phyloP scores from a whole-genome alignment of 2,888 invertebrate genomes.

The Diadromus collaris region DNA sequence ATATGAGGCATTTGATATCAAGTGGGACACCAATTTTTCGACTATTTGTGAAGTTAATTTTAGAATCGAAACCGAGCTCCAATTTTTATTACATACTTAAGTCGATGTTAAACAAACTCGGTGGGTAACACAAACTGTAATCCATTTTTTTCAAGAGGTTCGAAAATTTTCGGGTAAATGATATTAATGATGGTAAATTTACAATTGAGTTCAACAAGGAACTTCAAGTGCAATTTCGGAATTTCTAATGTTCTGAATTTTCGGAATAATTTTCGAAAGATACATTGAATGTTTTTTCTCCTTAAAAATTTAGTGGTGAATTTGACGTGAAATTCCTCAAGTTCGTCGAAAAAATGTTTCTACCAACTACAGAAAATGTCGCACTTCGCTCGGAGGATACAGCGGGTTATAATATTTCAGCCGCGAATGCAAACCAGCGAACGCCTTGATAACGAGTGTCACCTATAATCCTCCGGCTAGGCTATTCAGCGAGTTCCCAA shows the following conservation, averaged over 20 bases:
- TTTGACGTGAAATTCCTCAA: background rate
- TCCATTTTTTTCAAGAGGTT: too few species aligned
- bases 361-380: background rate
- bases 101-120: too few species aligned
- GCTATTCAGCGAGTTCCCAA: constrained; percentile 14
- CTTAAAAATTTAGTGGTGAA: background rate
- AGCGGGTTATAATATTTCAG: constrained; percentile 23
- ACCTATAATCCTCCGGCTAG: background rate
- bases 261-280: too few species aligned
- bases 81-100: too few species aligned
- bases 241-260: too few species aligned
- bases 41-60: background rate
- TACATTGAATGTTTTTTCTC: too few species aligned
- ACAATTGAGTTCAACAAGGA: too few species aligned
- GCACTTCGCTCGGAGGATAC: background rate
- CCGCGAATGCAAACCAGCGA: background rate
- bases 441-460: constrained; percentile 24
- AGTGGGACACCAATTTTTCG: background rate
- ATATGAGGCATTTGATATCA: background rate
- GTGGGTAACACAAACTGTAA: too few species aligned
- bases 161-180: too few species aligned
- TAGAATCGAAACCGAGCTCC: background rate
- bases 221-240: too few species aligned
- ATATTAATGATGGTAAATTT: too few species aligned
- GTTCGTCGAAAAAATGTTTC: background rate